Evolutionary conservation across 1,140 invertebrate genomes (phyloP).

Genomic region (Pachyrhynchus sulphureomaculatus): DNA sequence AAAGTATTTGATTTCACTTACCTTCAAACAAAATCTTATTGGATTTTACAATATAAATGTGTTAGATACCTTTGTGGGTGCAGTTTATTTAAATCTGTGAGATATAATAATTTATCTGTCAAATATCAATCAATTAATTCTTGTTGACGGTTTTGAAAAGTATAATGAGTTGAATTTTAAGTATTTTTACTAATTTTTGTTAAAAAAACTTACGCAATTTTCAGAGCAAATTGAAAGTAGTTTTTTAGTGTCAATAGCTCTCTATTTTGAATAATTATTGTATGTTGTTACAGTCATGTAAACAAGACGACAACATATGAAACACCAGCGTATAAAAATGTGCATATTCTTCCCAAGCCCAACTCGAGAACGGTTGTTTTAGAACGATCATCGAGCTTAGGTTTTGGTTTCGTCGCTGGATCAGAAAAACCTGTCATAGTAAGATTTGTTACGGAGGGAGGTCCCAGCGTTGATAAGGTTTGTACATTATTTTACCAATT

Average conservation of each 20-base stretch:
- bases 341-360: slow-evolving; percentile 66
- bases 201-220: neutral
- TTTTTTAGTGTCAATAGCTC: neutral
- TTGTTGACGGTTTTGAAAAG: too few relatives aligned
- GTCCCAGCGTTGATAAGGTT: slow-evolving; percentile 83
- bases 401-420: slow-evolving; percentile 92
- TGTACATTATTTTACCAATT: neutral
- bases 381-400: slow-evolving; percentile 70
- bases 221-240: neutral
- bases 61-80: too few relatives aligned
- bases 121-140: too few relatives aligned
- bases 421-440: slow-evolving; percentile 89
- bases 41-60: too few relatives aligned
- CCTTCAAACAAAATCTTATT: too few relatives aligned
- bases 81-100: too few relatives aligned
- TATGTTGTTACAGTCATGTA: slow-evolving; percentile 69
- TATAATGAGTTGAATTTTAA: too few relatives aligned
- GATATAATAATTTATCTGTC: too few relatives aligned
- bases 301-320: slow-evolving; percentile 90
- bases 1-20: too few relatives aligned
- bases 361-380: slow-evolving; percentile 75
- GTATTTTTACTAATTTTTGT: too few relatives aligned
- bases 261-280: too few relatives aligned
- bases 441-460: slow-evolving; percentile 81
- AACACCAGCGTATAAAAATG: slow-evolving; percentile 55